Conservation (phyloP, 2,888 invertebrate genomes). For the Brachypterus glaber region DNA sequence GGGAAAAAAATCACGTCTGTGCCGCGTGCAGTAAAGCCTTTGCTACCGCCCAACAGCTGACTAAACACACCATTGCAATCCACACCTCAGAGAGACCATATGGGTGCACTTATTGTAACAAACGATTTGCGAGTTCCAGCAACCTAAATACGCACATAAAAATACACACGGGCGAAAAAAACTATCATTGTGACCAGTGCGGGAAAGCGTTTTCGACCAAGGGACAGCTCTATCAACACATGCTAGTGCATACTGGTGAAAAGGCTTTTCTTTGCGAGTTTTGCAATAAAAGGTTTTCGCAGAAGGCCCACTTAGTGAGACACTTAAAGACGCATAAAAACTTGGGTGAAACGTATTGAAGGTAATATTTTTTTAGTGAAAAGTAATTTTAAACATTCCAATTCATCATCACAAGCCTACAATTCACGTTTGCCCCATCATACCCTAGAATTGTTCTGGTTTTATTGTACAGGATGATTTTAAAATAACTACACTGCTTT, state of each 20-base stretch:
- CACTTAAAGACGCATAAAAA: conserved; percentile 38
- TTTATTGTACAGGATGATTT: too few relatives aligned
- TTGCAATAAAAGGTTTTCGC: conserved; percentile 40
- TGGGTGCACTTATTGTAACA: conserved; percentile 38
- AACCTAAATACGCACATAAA: conserved; percentile 39
- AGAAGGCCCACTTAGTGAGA: conserved; percentile 39
- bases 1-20: conserved; percentile 41
- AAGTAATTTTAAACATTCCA: too few relatives aligned
- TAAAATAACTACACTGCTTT: too few relatives aligned
- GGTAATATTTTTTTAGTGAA: too few relatives aligned
- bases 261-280: conserved; percentile 39
- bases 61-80: conserved; percentile 39
- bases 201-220: conserved; percentile 40
- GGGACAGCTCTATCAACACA: conserved; percentile 39
- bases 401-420: too few relatives aligned
- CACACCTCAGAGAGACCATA: conserved; percentile 41
- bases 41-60: conserved; percentile 40
- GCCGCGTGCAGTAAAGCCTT: conserved; percentile 39
- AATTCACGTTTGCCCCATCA: too few relatives aligned
- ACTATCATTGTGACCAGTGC: conserved; percentile 40
- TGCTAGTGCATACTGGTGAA: conserved; percentile 39
- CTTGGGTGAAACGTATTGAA: too few relatives aligned
- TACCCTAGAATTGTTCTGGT: too few relatives aligned
- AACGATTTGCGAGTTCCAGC: conserved; percentile 38
- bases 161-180: conserved; percentile 41